Evolutionary conservation across 2,113 vertebrate species (phyloP).

Genomic region (Anser cygnoides): DNA sequence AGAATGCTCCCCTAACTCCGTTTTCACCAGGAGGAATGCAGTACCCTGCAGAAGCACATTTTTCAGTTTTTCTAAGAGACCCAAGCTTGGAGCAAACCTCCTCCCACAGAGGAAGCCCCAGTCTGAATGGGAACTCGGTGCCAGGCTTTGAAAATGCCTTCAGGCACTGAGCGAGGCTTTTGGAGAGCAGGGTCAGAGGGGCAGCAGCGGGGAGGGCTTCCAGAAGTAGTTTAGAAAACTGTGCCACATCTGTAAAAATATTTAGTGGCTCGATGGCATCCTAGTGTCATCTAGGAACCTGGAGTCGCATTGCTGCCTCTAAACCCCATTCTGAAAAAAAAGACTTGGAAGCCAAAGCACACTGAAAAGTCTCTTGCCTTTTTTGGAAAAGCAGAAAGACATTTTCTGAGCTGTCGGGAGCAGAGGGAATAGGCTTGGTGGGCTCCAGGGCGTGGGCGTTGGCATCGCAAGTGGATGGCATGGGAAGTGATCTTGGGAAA

Average conservation of each 20-base stretch:
- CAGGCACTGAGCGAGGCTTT: neutral
- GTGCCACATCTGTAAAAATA: neutral
- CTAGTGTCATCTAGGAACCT: neutral
- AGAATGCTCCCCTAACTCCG: neutral
- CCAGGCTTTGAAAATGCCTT: neutral
- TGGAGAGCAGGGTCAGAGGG: neutral
- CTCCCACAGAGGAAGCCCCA: neutral
- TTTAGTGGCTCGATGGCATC: neutral
- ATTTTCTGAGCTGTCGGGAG: neutral
- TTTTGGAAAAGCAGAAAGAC: neutral
- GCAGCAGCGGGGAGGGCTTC: neutral
- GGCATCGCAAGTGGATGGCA: neutral
- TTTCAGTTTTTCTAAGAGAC: neutral
- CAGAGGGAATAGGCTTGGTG: neutral
- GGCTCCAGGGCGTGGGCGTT: neutral
- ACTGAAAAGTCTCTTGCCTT: neutral
- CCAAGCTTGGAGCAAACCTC: neutral
- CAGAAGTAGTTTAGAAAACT: neutral
- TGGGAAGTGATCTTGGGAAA: neutral
- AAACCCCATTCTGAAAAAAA: neutral
- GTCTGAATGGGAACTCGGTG: fast-evolving
- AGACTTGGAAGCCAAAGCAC: neutral
- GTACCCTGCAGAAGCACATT: neutral
- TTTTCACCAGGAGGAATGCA: fast-evolving
- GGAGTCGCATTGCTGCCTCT: neutral